phyloP scores from a whole-genome alignment of 2,113 vertebrate genomes.

The Taxidea taxus region DNA sequence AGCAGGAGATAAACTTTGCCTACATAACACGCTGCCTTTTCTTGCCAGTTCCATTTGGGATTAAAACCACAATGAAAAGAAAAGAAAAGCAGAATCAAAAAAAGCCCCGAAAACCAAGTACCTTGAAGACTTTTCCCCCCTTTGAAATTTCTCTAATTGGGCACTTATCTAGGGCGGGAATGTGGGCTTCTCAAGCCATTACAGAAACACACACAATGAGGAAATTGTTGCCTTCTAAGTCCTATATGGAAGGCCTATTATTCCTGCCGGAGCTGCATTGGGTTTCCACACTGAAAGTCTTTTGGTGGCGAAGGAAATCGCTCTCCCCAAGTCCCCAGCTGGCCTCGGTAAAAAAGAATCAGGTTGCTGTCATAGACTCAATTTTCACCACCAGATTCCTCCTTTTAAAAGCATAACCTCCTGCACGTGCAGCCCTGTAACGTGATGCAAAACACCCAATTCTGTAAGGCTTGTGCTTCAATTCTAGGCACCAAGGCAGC shows the following conservation, averaged over 20 bases:
- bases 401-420: neutral
- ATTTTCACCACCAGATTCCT: neutral
- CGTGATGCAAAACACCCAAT: neutral
- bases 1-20: constrained; percentile 31
- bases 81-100: neutral
- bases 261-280: constrained; percentile 34
- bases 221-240: constrained; percentile 62
- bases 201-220: constrained; percentile 55
- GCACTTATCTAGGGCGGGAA: constrained; percentile 59
- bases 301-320: neutral
- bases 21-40: neutral
- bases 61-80: constrained; percentile 4
- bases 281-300: neutral
- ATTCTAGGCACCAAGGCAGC: neutral
- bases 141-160: constrained; percentile 74
- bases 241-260: constrained; percentile 35
- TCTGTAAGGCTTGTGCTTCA: neutral
- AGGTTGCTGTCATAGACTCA: neutral
- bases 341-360: neutral
- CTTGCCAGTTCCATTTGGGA: constrained; percentile 21
- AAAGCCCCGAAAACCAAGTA: neutral
- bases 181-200: neutral
- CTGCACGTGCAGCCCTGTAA: neutral
- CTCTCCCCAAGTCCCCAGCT: neutral
- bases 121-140: constrained; percentile 51